Conservation (phyloP, 2,888 invertebrate genomes). For the Amorpha juglandis region DNA sequence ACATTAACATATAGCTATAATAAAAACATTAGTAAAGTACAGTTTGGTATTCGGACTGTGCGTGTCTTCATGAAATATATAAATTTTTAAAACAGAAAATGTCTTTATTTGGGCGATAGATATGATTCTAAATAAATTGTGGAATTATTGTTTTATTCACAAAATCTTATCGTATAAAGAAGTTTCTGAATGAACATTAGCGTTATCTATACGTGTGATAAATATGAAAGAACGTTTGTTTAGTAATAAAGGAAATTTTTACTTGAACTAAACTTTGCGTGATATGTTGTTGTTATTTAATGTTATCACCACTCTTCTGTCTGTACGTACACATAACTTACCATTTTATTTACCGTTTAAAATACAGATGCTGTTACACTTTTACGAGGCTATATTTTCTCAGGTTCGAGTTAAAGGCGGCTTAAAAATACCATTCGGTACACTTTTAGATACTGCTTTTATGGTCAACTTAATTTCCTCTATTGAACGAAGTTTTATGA, state of each 20-base stretch:
- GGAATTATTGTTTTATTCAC: too few relatives aligned
- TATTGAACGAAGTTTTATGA: constrained; percentile 61
- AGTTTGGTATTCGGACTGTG: too few relatives aligned
- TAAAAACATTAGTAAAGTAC: too few relatives aligned
- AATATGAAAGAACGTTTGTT: constrained; percentile 16
- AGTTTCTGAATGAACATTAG: background rate
- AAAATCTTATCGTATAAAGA: background rate
- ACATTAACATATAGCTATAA: too few relatives aligned
- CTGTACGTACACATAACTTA: constrained; percentile 18
- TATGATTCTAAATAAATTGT: background rate
- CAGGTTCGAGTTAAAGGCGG: constrained; percentile 25
- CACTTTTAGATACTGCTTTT: constrained; percentile 46
- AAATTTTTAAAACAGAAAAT: too few relatives aligned
- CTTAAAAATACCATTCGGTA: constrained; percentile 34
- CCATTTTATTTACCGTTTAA: constrained; percentile 23
- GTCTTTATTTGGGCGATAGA: background rate
- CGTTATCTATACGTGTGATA: background rate
- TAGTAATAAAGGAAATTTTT: background rate
- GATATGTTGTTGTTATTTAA: constrained; percentile 10
- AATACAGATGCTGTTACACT: constrained; percentile 26
- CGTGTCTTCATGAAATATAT: too few relatives aligned
- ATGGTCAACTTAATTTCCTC: constrained; percentile 60
- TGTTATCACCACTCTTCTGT: constrained; percentile 1
- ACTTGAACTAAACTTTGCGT: background rate
- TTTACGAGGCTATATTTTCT: constrained; percentile 36